phyloP scores from a whole-genome alignment of 2,797 vertebrate genomes.

The Danio choprae region DNA sequence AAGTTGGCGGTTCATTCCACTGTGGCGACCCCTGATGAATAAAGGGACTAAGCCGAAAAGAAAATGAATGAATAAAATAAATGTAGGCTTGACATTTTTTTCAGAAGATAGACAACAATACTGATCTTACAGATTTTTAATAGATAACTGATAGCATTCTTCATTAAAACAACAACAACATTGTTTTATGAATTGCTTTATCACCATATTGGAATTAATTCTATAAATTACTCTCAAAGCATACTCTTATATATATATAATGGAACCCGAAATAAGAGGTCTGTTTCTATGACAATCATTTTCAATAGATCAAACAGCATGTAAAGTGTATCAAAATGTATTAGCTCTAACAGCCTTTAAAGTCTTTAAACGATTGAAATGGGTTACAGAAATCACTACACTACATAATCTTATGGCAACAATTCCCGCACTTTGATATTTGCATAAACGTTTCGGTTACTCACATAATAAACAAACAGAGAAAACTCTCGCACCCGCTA shows the following conservation, averaged over 20 bases:
- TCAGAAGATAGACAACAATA: background rate
- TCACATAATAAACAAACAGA: conserved; percentile 17
- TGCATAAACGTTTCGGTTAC: conserved; percentile 4
- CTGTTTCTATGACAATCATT: background rate
- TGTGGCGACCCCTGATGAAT: too few species aligned
- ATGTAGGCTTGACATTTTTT: background rate
- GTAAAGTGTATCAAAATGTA: background rate
- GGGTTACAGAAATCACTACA: background rate
- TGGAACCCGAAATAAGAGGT: background rate
- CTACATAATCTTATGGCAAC: background rate
- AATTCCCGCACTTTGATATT: background rate
- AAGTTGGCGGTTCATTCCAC: too few species aligned
- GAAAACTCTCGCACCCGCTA: background rate
- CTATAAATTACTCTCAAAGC: too few species aligned
- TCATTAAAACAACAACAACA: background rate
- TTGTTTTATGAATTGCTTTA: background rate
- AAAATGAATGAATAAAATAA: too few species aligned
- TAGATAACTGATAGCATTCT: background rate
- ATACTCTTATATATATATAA: background rate
- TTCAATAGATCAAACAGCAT: background rate
- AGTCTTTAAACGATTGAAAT: background rate
- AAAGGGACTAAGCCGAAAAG: too few species aligned
- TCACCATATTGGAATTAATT: background rate
- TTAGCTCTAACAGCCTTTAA: background rate
- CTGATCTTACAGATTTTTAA: background rate